These are phyloP conservation scores for Hippocampus comes DNA, from an alignment of 2,113 vertebrate species.

Conservation along the genomic window DNA sequence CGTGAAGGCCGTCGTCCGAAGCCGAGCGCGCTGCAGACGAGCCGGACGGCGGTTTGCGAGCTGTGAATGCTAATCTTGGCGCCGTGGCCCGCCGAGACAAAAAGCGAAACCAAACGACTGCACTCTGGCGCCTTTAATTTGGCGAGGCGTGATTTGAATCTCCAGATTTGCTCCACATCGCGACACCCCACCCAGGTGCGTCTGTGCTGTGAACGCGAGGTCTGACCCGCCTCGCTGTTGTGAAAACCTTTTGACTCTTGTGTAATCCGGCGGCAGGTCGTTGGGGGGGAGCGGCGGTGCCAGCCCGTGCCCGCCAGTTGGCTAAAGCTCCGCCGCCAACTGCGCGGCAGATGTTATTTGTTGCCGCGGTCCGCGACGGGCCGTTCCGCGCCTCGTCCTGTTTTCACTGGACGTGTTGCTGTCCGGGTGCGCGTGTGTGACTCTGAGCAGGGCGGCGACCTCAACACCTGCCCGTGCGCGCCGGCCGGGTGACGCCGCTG, in stretches of 20 bases:
- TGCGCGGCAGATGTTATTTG: slow-evolving; percentile 76
- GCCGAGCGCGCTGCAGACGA: too few relatives aligned
- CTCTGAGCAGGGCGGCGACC: slow-evolving; percentile 44
- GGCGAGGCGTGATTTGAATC: too few relatives aligned
- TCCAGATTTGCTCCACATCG: too few relatives aligned
- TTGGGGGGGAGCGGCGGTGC: slow-evolving; percentile 54
- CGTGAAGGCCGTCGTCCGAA: too few relatives aligned
- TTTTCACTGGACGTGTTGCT: background rate
- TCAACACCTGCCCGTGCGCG: slow-evolving; percentile 64
- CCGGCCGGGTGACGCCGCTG: slow-evolving; percentile 66
- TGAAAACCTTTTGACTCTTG: slow-evolving; percentile 69
- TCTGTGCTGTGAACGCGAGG: slow-evolving; percentile 32
- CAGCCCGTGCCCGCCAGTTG: slow-evolving; percentile 63
- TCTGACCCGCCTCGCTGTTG: slow-evolving; percentile 48
- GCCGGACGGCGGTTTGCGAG: too few relatives aligned
- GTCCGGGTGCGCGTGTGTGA: background rate
- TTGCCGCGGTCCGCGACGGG: slow-evolving; percentile 52
- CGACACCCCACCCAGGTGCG: background rate
- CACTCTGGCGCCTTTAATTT: too few relatives aligned
- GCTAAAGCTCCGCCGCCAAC: slow-evolving; percentile 69
- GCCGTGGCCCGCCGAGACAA: too few relatives aligned
- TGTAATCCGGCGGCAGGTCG: slow-evolving; percentile 74
- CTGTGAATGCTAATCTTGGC: too few relatives aligned
- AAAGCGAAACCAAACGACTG: too few relatives aligned
- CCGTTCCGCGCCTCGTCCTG: slow-evolving; percentile 40